Evolutionary conservation across 1,140 invertebrate species (phyloP).

Genomic region (Cyphomyrmex costatus): DNA sequence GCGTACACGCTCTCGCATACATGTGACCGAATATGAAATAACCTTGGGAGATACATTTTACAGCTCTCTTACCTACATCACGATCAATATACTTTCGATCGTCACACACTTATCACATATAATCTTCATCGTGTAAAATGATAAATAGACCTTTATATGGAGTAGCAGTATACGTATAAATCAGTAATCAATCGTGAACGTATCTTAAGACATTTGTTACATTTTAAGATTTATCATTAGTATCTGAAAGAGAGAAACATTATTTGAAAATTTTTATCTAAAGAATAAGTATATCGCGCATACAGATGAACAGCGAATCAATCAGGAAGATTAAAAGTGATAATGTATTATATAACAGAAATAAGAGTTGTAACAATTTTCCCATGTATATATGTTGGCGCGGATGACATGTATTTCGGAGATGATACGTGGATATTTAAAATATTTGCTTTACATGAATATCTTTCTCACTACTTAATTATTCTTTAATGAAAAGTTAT

Average conservation of each 20-base stretch:
- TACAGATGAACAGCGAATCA: not conserved
- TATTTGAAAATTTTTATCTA: not conserved
- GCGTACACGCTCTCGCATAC: not conserved
- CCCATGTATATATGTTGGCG: too few species aligned
- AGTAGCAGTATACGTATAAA: not conserved
- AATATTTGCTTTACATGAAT: not conserved
- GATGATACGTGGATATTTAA: not conserved
- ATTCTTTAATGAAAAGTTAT: not conserved
- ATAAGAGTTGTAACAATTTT: not conserved
- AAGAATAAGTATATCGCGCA: not conserved
- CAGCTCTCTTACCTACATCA: not conserved
- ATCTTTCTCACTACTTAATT: not conserved
- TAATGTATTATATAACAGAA: not conserved
- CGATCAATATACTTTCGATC: constrained; percentile 1
- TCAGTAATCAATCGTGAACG: not conserved
- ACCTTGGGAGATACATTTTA: constrained; percentile 49
- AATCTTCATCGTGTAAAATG: constrained; percentile 17
- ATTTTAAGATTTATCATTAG: constrained; percentile 11
- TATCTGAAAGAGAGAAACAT: not conserved
- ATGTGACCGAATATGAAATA: not conserved
- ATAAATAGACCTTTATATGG: constrained; percentile 15
- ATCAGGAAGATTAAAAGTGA: not conserved
- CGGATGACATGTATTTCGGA: not conserved
- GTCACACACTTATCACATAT: not conserved
- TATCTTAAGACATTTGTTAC: not conserved